These are phyloP conservation scores for Botia kubotai DNA, from an alignment of 2,797 vertebrate genomes.

Conservation along the genomic window DNA sequence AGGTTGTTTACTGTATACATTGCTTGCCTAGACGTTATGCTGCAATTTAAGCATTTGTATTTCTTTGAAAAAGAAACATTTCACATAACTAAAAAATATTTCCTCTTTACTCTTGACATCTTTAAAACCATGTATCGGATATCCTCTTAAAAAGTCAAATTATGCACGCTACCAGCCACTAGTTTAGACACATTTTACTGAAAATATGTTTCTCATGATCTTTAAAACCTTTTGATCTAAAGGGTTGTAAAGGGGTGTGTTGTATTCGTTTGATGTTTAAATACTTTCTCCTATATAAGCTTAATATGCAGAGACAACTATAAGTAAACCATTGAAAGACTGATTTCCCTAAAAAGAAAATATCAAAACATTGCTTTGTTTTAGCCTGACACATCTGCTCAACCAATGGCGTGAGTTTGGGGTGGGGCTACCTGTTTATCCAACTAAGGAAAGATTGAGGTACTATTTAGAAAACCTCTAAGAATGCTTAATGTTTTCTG, in stretches of 20 bases:
- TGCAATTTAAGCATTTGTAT: too few relatives aligned
- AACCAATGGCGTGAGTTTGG: neutral
- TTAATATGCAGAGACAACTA: neutral
- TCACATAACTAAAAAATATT: neutral
- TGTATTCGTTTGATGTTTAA: neutral
- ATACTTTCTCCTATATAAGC: neutral
- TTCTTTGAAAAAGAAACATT: neutral
- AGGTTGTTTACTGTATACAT: neutral
- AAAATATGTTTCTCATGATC: too few relatives aligned
- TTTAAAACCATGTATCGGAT: neutral
- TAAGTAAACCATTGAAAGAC: neutral
- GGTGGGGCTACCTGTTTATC: too few relatives aligned
- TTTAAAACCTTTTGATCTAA: too few relatives aligned
- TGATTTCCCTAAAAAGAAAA: neutral
- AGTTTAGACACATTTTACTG: too few relatives aligned
- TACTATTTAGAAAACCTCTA: neutral
- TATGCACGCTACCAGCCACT: neutral
- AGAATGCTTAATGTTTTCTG: neutral
- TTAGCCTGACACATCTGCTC: neutral
- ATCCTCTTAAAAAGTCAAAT: neutral
- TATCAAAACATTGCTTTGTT: too few relatives aligned
- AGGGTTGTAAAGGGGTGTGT: too few relatives aligned
- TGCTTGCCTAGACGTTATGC: neutral
- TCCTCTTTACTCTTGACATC: neutral
- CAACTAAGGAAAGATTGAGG: too few relatives aligned